A percentile compares a stretch with the other conserved stretches of the same genome.
Conservation (phyloP, 1,140 invertebrate species). For the Leptinotarsa lineolata region DNA sequence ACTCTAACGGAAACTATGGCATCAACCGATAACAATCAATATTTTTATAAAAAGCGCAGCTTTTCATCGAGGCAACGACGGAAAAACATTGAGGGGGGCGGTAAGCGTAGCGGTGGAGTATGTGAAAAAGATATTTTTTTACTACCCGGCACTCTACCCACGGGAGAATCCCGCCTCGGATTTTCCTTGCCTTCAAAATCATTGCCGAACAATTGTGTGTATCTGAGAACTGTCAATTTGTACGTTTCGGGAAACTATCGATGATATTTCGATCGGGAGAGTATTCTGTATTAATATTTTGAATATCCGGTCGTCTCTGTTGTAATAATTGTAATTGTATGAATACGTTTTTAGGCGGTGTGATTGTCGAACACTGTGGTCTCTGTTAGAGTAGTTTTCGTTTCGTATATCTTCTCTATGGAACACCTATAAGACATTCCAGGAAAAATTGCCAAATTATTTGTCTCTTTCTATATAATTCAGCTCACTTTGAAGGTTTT, state of each 20-base stretch:
- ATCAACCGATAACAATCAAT: constrained; percentile 21
- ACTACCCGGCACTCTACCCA: not conserved
- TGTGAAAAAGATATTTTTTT: not conserved
- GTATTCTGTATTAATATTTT: too few species aligned
- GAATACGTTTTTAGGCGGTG: too few species aligned
- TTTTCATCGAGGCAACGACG: constrained; percentile 1
- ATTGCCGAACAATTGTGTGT: not conserved
- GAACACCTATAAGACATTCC: not conserved
- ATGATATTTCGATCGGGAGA: not conserved
- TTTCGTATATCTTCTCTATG: too few species aligned
- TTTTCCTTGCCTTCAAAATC: not conserved
- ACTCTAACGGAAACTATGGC: constrained; percentile 14
- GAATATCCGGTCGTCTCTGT: too few species aligned
- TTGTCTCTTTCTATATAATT: not conserved
- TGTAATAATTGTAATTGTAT: too few species aligned
- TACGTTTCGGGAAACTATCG: not conserved
- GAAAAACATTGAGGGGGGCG: not conserved
- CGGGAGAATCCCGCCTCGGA: not conserved
- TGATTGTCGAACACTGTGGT: too few species aligned
- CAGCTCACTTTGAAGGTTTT: too few species aligned
- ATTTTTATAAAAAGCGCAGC: constrained; percentile 23
- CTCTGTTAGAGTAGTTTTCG: too few species aligned
- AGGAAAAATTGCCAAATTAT: not conserved
- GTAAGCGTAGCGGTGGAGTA: too few species aligned
- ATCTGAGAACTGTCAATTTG: constrained; percentile 29